phyloP scores from a whole-genome alignment of 2,797 vertebrate species.

The Arnoldichthys spilopterus region DNA sequence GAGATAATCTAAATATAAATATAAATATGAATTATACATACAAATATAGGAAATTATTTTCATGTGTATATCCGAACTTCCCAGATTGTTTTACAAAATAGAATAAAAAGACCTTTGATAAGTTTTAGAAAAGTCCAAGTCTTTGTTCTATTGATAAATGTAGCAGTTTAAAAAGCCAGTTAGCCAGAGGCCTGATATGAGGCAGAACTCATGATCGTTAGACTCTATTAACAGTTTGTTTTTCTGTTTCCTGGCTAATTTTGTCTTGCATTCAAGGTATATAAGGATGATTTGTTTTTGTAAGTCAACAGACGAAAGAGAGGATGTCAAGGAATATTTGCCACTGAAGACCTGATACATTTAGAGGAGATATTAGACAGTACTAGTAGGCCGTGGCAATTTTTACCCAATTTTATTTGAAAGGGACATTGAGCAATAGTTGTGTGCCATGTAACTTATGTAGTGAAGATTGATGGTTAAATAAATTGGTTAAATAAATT shows the following conservation, averaged over 20 bases:
- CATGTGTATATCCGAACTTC: not conserved
- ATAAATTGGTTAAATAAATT: too few species aligned
- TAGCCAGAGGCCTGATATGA: conserved; percentile 55
- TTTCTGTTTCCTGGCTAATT: conserved; percentile 58
- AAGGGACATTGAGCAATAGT: not conserved
- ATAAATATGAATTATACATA: not conserved
- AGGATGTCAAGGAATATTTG: conserved; percentile 25
- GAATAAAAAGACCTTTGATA: not conserved
- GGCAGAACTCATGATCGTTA: conserved; percentile 71
- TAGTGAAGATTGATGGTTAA: not conserved
- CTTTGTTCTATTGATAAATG: conserved; percentile 11
- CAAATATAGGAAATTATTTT: not conserved
- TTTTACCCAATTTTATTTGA: not conserved
- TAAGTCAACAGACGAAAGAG: conserved; percentile 35
- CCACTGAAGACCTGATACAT: not conserved
- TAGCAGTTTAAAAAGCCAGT: conserved; percentile 30
- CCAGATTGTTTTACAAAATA: not conserved
- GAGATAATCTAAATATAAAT: too few species aligned
- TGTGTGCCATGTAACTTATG: not conserved
- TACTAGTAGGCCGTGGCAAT: not conserved
- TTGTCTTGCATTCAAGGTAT: conserved; percentile 58
- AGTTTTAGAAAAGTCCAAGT: not conserved
- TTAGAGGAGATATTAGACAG: not conserved
- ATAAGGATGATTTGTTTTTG: conserved; percentile 64
- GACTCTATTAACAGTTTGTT: conserved; percentile 55